A percentile compares a stretch with the other conserved stretches of the same genome.
Evolutionary conservation across 2,113 vertebrate genomes (phyloP).

Genomic region (Passerina amoena): DNA sequence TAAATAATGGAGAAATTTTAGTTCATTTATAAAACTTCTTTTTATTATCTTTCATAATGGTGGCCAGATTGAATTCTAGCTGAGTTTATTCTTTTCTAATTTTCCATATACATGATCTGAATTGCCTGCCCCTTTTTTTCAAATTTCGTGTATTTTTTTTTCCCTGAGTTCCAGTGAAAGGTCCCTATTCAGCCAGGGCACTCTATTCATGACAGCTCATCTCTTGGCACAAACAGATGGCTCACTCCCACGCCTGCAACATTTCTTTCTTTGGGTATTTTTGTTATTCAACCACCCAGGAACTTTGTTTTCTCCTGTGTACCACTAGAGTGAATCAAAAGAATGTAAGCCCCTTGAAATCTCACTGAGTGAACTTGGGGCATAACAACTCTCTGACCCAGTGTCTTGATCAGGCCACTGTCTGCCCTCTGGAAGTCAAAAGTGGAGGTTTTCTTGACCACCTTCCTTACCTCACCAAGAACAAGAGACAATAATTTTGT

Average conservation of each 20-base stretch:
- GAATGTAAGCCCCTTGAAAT: not conserved
- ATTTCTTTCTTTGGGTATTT: not conserved
- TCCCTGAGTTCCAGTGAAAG: not conserved
- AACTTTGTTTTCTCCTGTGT: not conserved
- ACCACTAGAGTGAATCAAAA: not conserved
- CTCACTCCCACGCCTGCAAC: not conserved
- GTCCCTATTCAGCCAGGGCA: not conserved
- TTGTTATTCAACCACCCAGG: not conserved
- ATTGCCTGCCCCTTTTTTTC: not conserved
- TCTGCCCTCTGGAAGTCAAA: not conserved
- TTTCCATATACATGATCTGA: not conserved
- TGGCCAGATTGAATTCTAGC: not conserved
- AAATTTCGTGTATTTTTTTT: not conserved
- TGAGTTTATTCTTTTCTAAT: not conserved
- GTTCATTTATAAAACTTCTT: not conserved
- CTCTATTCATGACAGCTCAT: not conserved
- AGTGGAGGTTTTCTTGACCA: accelerated
- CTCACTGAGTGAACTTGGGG: not conserved
- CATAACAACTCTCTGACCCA: not conserved
- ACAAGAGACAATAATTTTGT: not conserved
- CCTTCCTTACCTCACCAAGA: not conserved
- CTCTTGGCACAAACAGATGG: accelerated
- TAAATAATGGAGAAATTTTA: not conserved
- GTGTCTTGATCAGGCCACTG: not conserved
- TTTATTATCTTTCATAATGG: not conserved